phyloP scores from a whole-genome alignment of 2,113 vertebrate genomes.

The Aegithalos caudatus region DNA sequence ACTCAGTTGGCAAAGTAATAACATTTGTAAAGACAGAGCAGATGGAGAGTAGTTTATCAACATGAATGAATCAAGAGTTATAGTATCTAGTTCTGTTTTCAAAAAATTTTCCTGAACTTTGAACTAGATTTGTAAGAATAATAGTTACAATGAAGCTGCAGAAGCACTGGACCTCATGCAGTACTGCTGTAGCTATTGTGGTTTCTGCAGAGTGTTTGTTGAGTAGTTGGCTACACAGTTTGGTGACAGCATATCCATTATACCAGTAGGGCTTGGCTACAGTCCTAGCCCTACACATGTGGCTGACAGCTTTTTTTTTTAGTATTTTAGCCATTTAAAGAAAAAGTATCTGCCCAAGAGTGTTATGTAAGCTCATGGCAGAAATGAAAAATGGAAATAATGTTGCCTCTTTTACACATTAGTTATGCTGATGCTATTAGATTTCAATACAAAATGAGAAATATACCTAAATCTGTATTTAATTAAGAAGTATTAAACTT shows the following conservation, averaged over 20 bases:
- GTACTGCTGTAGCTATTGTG: background rate
- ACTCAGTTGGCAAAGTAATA: background rate
- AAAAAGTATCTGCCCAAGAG: background rate
- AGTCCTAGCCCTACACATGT: slow-evolving; percentile 4
- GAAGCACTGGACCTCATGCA: background rate
- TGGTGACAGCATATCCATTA: slow-evolving; percentile 38
- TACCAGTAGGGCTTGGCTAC: slow-evolving; percentile 17
- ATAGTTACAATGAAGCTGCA: background rate
- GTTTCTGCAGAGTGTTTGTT: background rate
- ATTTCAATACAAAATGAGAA: background rate
- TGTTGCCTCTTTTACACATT: background rate
- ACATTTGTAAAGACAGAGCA: background rate
- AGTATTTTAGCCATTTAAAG: background rate
- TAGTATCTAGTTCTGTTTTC: background rate
- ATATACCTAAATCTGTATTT: background rate
- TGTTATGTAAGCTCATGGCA: background rate
- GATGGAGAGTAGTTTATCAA: background rate
- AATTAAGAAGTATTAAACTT: background rate
- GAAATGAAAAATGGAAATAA: background rate
- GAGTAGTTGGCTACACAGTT: background rate
- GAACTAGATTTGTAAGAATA: background rate
- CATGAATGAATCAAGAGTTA: background rate
- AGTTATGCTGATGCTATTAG: background rate
- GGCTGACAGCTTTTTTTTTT: background rate
- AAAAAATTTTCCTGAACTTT: background rate